Evolutionary conservation across 2,888 invertebrate species (phyloP).

Genomic region (Drosophila percnosoma): DNA sequence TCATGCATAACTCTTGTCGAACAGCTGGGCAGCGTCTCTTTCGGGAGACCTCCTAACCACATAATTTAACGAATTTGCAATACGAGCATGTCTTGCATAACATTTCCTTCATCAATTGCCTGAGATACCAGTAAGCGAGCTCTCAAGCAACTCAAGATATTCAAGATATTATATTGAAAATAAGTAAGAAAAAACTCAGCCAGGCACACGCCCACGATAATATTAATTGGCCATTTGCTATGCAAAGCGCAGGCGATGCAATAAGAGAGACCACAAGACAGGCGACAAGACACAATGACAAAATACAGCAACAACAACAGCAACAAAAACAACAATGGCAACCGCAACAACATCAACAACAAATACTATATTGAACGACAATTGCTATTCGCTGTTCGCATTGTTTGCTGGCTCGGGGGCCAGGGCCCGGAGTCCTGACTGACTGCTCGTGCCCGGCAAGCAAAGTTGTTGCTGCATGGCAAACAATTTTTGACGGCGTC

Average conservation of each 20-base stretch:
- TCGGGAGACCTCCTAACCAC: slow-evolving; percentile 49
- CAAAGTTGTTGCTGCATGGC: slow-evolving; percentile 61
- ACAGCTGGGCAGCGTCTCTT: slow-evolving; percentile 26
- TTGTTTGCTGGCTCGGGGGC: slow-evolving; percentile 49
- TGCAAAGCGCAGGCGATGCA: slow-evolving; percentile 62
- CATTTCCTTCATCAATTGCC: slow-evolving; percentile 68
- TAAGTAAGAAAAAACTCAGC: slow-evolving; percentile 3
- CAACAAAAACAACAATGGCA: slow-evolving; percentile 37
- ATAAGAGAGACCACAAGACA: slow-evolving; percentile 64
- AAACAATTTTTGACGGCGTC: slow-evolving; percentile 77
- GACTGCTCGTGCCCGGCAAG: slow-evolving; percentile 71
- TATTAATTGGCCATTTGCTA: slow-evolving; percentile 78
- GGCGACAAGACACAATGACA: slow-evolving; percentile 79
- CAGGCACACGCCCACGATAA: slow-evolving; percentile 75
- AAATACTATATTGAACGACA: slow-evolving; percentile 67
- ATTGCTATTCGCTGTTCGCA: slow-evolving; percentile 66
- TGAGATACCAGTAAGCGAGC: slow-evolving; percentile 27
- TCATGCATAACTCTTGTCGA: slow-evolving; percentile 19
- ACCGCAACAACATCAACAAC: slow-evolving; percentile 32
- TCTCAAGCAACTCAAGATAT: slow-evolving; percentile 37
- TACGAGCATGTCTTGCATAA: slow-evolving; percentile 77
- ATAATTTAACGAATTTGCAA: slow-evolving; percentile 64
- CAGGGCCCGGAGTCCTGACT: slow-evolving; percentile 14
- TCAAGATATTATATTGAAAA: slow-evolving; percentile 40
- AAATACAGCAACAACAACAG: slow-evolving; percentile 62